Evolutionary conservation across 2,113 vertebrate genomes (phyloP).

Genomic region (Clarias magur): DNA sequence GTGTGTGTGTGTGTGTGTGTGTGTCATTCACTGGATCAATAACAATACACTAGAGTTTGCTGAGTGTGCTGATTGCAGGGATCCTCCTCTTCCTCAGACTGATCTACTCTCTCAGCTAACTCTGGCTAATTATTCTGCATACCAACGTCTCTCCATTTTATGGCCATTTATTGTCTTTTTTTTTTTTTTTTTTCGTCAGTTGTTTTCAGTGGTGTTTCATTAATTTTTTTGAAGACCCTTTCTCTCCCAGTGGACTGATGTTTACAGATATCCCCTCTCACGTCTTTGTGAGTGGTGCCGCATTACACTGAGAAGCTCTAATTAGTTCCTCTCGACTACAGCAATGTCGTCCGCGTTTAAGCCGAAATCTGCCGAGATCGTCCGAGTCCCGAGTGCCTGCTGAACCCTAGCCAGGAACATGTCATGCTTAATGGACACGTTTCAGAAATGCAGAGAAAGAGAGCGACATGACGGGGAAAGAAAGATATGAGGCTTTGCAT

Average conservation of each 20-base stretch:
- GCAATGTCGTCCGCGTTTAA: conserved; percentile 68
- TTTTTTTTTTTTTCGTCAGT: background rate
- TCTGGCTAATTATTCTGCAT: conserved; percentile 12
- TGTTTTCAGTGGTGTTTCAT: background rate
- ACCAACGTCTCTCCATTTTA: background rate
- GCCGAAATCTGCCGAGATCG: conserved; percentile 62
- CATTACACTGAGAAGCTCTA: conserved; percentile 70
- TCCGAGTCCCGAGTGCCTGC: conserved; percentile 60
- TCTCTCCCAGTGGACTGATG: conserved; percentile 61
- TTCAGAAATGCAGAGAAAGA: conserved; percentile 49
- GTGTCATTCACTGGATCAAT: conserved; percentile 3
- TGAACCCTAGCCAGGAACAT: conserved; percentile 60
- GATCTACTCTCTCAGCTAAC: background rate
- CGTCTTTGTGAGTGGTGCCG: conserved; percentile 72
- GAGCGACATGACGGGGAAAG: conserved; percentile 45
- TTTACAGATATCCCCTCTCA: conserved; percentile 72
- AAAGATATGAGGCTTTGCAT: background rate
- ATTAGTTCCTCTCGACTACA: conserved; percentile 73
- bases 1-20: conserved; percentile 26
- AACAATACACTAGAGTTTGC: background rate
- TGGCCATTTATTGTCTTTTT: background rate
- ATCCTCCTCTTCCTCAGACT: background rate
- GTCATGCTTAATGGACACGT: conserved; percentile 61
- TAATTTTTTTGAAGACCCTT: conserved; percentile 1
- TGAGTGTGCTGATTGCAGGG: conserved; percentile 22